Percentiles rank a stretch among this genome's conserved stretches.
These are phyloP conservation scores for Pogonocherus hispidulus DNA, from an alignment of 2,888 invertebrate species.

Conservation along the genomic window DNA sequence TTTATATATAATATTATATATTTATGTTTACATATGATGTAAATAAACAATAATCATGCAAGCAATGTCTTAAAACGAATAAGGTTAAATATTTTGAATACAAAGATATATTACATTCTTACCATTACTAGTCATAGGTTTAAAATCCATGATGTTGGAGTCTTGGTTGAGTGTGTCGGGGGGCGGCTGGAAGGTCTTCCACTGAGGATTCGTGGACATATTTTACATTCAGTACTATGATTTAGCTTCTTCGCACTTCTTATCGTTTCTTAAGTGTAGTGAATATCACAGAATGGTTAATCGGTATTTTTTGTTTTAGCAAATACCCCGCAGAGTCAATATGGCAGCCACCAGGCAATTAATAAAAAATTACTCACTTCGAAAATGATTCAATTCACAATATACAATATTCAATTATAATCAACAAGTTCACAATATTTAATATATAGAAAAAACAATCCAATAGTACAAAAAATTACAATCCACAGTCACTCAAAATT, in stretches of 20 bases:
- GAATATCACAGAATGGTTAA: constrained; percentile 77
- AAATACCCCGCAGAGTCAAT: constrained; percentile 62
- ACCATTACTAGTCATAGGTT: constrained; percentile 77
- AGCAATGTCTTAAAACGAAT: no score
- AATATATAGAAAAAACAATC: constrained; percentile 51
- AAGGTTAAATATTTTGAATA: no score
- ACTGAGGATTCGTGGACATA: constrained; percentile 90
- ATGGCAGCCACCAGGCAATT: constrained; percentile 63
- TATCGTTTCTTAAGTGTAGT: constrained; percentile 68
- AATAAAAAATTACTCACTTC: constrained; percentile 55
- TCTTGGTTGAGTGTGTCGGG: constrained; percentile 84
- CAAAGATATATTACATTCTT: no score
- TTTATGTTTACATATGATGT: no score
- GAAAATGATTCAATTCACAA: constrained; percentile 55
- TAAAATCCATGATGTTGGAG: constrained; percentile 85
- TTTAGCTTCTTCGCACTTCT: constrained; percentile 61
- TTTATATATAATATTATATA: no score
- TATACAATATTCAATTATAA: constrained; percentile 49
- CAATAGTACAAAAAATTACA: constrained; percentile 59
- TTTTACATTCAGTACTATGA: constrained; percentile 63
- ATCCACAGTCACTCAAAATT: constrained; percentile 69
- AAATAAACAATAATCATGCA: no score
- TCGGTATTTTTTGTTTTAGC: constrained; percentile 58
- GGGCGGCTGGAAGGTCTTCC: constrained; percentile 93
- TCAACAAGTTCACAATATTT: constrained; percentile 57